A percentile compares a stretch with the other conserved stretches of the same genome.
These are phyloP conservation scores for Hirtodrosophila cameraria DNA, from an alignment of 2,888 invertebrate species.

Conservation along the genomic window DNA sequence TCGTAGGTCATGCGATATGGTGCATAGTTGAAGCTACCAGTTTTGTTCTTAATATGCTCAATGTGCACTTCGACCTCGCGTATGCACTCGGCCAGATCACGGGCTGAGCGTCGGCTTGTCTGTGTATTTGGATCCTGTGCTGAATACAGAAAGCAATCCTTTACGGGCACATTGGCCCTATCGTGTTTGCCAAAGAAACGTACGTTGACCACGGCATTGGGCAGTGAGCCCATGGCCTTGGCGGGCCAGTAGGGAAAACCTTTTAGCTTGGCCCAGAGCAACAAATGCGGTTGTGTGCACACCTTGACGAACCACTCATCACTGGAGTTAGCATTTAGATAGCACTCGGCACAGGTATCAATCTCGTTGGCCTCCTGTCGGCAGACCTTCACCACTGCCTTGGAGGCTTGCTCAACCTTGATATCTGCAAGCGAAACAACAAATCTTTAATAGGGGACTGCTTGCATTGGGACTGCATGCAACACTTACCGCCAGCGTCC, in stretches of 20 bases:
- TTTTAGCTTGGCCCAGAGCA: conserved; percentile 98
- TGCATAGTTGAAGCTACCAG: conserved; percentile 90
- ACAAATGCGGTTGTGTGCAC: conserved; percentile 93
- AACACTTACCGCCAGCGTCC: conserved; percentile 88
- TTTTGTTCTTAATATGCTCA: conserved; percentile 88
- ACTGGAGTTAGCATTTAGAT: conserved; percentile 91
- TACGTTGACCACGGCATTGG: conserved; percentile 91
- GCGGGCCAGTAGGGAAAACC: conserved; percentile 99
- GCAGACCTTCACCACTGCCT: conserved; percentile 92
- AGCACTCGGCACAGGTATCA: conserved; percentile 97
- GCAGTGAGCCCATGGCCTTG: conserved; percentile 89
- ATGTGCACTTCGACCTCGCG: conserved; percentile 91
- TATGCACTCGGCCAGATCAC: conserved; percentile 86
- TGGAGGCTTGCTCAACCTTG: conserved; percentile 81
- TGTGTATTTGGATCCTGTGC: conserved; percentile 88
- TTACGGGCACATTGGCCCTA: conserved; percentile 94
- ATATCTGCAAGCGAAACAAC: conserved; percentile 33
- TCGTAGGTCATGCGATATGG: conserved; percentile 89
- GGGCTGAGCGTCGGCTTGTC: conserved; percentile 83
- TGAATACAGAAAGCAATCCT: conserved; percentile 93
- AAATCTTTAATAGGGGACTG: not conserved
- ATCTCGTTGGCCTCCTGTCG: conserved; percentile 96
- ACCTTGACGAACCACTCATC: conserved; percentile 96
- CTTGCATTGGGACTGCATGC: too few relatives aligned
- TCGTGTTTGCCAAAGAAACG: conserved; percentile 98